A percentile compares a stretch with the other conserved stretches of the same genome.
phyloP scores from a whole-genome alignment of 2,888 invertebrate genomes.

The Podabrus alpinus region DNA sequence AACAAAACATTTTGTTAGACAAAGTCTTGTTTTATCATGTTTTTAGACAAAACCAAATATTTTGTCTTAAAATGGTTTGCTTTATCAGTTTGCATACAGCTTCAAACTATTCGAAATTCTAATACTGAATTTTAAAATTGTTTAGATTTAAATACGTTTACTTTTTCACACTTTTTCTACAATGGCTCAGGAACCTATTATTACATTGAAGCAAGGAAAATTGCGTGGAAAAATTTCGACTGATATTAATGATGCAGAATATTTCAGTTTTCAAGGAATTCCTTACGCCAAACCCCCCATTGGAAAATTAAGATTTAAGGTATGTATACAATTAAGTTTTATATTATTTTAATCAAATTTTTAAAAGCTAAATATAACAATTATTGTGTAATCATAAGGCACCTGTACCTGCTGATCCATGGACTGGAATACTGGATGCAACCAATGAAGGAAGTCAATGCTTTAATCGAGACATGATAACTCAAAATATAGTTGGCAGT shows the following conservation, averaged over 20 bases:
- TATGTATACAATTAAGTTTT: background rate
- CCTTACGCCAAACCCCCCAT: slow-evolving; percentile 4
- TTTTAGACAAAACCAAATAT: too few relatives aligned
- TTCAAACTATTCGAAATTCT: too few relatives aligned
- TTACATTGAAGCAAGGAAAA: slow-evolving; percentile 4
- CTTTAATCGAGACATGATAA: background rate
- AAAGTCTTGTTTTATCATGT: too few relatives aligned
- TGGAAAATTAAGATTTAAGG: slow-evolving; percentile 3
- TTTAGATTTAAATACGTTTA: too few relatives aligned
- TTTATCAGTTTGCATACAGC: too few relatives aligned
- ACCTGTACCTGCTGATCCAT: slow-evolving; percentile 23
- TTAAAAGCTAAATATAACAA: background rate
- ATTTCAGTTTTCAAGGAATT: background rate
- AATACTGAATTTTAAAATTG: too few relatives aligned
- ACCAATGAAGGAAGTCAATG: slow-evolving; percentile 22
- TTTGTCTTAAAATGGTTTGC: too few relatives aligned
- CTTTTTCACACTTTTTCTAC: background rate
- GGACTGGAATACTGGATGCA: slow-evolving; percentile 34
- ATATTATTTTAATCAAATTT: background rate
- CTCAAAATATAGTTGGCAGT: slow-evolving; percentile 55
- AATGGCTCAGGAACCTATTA: background rate
- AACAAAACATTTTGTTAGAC: too few relatives aligned
- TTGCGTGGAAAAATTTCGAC: slow-evolving; percentile 2
- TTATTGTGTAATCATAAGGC: slow-evolving; percentile 10
- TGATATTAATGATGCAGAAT: background rate